Base-by-base conservation (phyloP, 1,140 invertebrate genomes). In the Drosophila lowei region DNA sequence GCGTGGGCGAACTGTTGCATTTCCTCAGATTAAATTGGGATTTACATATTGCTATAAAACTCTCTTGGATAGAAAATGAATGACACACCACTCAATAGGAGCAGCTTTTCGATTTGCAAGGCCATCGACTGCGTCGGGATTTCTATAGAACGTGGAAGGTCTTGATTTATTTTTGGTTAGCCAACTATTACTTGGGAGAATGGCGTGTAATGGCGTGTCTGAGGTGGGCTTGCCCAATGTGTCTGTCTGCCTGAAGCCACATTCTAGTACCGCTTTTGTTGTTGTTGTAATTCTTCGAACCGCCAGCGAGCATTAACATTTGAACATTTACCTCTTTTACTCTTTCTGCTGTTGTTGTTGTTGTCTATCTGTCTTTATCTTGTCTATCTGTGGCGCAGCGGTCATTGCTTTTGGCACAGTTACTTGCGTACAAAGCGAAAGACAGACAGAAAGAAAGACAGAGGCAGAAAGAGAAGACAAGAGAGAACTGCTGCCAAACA, bases 391-490 rank as follows among this genome's bases (percentile, higher is more conserved):
- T 6, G 23, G 23, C 23, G 23, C 59, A 65, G 49, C 78, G 78
- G 67, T 81, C 68, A 67, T 71, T 84, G 71, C 66, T 72, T 79
- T 66, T 84, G 80, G 77, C 72, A 77, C 72, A 81, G 77, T 86
- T 77, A 77, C 70, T 77, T 80, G 58, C 67, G 46, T 49, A 58
- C 25, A 47, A 68, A 68, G 41, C 71, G 50, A 62, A 58, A 48
- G 47, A 50, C 4, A 38, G 53, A 52, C 68, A 56, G 28, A 52
- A 54, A 55, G 50, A 68, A 34, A 48, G 54, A 44, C 41, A 58
- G 64, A 56, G 64, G 50, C 68, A 56, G 28, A 52, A 46, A 57
- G 71, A 18, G 18, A 18, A 2, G 18, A 18, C 18, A 18, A 72
- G 62, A 65, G 67, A 62, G 58, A 52, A 47, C 28, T 11, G 52